These are phyloP conservation scores for Lissonota sp. DNA, from an alignment of 2,888 invertebrate species.

Conservation along the genomic window DNA sequence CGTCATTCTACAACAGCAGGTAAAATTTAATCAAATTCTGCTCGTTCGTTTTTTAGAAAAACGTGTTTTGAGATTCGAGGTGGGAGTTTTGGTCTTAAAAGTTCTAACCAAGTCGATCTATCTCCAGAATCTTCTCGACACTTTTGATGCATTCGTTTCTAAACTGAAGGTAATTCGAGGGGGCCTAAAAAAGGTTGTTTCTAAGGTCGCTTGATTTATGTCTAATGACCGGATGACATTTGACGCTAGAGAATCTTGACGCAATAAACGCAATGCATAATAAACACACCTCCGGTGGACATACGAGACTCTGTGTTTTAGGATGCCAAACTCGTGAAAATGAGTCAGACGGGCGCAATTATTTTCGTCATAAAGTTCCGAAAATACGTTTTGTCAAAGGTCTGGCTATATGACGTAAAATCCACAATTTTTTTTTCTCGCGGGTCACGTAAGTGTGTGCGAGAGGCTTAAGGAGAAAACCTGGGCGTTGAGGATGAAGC, in stretches of 20 bases:
- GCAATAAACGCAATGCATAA: constrained; percentile 12
- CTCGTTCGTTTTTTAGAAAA: too few relatives aligned
- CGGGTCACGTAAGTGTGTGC: neutral
- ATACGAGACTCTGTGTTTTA: neutral
- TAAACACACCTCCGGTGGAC: neutral
- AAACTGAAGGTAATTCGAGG: too few relatives aligned
- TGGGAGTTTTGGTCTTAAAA: too few relatives aligned
- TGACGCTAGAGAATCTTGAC: constrained; percentile 11
- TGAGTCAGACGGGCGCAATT: constrained; percentile 79
- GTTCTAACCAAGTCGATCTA: too few relatives aligned
- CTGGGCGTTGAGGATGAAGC: constrained; percentile 41
- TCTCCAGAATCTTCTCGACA: too few relatives aligned
- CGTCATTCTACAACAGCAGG: too few relatives aligned
- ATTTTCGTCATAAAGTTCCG: constrained; percentile 81
- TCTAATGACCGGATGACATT: constrained; percentile 11
- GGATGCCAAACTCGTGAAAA: constrained; percentile 57
- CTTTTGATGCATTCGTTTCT: too few relatives aligned
- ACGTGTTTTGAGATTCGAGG: too few relatives aligned
- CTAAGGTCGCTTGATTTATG: too few relatives aligned
- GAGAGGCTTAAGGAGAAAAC: neutral
- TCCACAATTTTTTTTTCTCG: constrained; percentile 9
- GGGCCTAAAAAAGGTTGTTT: too few relatives aligned
- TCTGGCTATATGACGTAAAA: constrained; percentile 63
- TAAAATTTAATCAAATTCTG: too few relatives aligned
- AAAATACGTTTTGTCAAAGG: constrained; percentile 81